Evolutionary conservation across 1,140 invertebrate genomes (phyloP).

Genomic region (Drosophila hydei): DNA sequence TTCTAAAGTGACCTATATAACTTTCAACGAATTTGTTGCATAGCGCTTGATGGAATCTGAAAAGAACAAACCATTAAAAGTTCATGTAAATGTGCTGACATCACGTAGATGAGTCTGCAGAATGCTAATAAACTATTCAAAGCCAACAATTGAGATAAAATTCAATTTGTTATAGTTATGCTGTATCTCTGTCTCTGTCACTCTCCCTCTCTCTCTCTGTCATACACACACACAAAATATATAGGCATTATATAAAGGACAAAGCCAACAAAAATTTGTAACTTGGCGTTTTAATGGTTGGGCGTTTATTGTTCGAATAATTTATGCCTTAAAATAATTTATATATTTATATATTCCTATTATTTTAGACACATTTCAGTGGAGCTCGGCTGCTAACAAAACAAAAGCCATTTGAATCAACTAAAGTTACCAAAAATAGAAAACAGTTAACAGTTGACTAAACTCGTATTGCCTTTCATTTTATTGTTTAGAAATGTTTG

Average conservation of each 20-base stretch:
- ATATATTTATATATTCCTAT: too few species aligned
- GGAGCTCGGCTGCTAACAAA: too few species aligned
- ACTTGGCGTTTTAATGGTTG: constrained; percentile 22
- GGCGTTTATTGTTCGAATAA: too few species aligned
- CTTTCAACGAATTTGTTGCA: constrained; percentile 18
- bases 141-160: constrained; percentile 23
- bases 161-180: constrained; percentile 24
- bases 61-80: constrained; percentile 16
- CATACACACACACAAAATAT: background rate
- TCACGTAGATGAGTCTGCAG: constrained; percentile 24
- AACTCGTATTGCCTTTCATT: too few species aligned
- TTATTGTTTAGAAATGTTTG: too few species aligned
- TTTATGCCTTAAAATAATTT: too few species aligned
- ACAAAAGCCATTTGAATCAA: too few species aligned
- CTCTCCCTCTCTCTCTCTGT: constrained; percentile 6
- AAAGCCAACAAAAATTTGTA: constrained; percentile 28
- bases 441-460: too few species aligned
- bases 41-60: constrained; percentile 11
- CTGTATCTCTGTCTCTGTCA: constrained; percentile 4
- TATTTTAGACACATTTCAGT: too few species aligned
- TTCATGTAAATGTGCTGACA: constrained; percentile 29
- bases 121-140: constrained; percentile 17
- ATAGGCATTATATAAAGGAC: constrained; percentile 44
- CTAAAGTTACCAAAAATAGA: too few species aligned
- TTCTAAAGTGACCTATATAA: constrained; percentile 10